Evolutionary conservation across 2,113 vertebrate genomes (phyloP), one percentile per base, ranked within the genome.

Genomic region (Tetrax tetrax): DNA sequence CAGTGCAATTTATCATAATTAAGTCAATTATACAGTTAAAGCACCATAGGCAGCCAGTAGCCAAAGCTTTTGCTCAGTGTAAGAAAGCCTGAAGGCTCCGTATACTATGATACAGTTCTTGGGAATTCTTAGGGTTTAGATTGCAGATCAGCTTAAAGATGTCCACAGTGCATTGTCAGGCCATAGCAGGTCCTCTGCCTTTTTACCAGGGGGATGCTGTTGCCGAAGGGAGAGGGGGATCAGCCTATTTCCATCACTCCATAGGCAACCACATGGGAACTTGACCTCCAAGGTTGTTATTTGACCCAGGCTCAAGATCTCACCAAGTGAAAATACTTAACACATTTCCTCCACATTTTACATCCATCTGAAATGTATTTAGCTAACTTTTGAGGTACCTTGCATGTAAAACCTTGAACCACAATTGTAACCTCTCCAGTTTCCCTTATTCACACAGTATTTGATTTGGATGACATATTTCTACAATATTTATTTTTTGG

Each of bases 401-500:
- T 87, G 84, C 71, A 38, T 95, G 66, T 90, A 79, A 95, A 92
- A 95, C 78, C 74, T 95, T 90, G 75, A 93, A 94, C 93, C 78
- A 11, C 94, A 95, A 48, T 57, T 91, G 90, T 93, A 96, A 90
- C 68, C 41, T 95, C 89, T 95, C 89, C 87, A 89, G 81, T 90
- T 96, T 95, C 92, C 60, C 92, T 77, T 89, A 80, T 86, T 95
- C 84, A 61, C 79, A 66, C 78, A 86, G 48, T 97, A 95, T 97
- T 97, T 97, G 89, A 96, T 94, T 97, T 97, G 97, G 92, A 97
- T 88, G 63, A 85, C 71, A 92, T 76, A 74, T 95, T 95, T 96
- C 91, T 92, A 81, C 48, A 94, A 79, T 94, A 93, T 94, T 95
- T 95, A 51, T 70, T 87, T 96, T 95, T 70, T 87, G 85, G 91